Base-by-base conservation (phyloP, 2,888 invertebrate genomes). In the Dromius quadrimaculatus region DNA sequence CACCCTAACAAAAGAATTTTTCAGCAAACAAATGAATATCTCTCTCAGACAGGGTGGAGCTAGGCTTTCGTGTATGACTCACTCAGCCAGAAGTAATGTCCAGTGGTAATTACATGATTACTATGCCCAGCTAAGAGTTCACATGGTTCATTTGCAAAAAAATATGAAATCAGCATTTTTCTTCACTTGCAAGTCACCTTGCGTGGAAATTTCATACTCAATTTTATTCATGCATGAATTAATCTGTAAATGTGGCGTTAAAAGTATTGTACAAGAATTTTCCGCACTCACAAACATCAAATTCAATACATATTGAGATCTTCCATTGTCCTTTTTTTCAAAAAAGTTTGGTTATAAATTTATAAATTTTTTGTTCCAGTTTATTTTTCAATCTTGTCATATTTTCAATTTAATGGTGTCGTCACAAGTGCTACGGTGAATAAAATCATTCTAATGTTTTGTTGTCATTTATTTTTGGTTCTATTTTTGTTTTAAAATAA, bases 61-160 rank as follows among this genome's bases (percentile, higher is more conserved):
- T 54, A 8, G 8, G 15, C 23, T 54, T 50, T 54, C 50, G 50
- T 54, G 47, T 11, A 15, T 47, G 50, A 54, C 23, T 54, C 50
- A 54, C 50, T 22, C 17, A 6, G 50, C 23, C n/a, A 6, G n/a
- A 23, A 41, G 41, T 41, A 41, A 41, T 41, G 41, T 41, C 17
- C 41, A 2, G 23, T 50, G 28, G 50, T 54, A 54, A 54, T 54
- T 54, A 54, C 50, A 28, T 54, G 50, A 54, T 54, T 54, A 54
- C 50, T 54, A 28, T 54, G 50, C 13, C 13, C 28, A 28, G 50
- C 23, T 23, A 54, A 5, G 9, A 9, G 47, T 15, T 41, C 41
- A 15, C 11, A 28, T 15, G 28, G 50, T 54, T 54, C 28, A 54
- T 54, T 54, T 54, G 50, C 15, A 22, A 11, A 54, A 54, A 28